Conservation (phyloP, 1,140 invertebrate species). For the Tetramorium parvispinum region DNA sequence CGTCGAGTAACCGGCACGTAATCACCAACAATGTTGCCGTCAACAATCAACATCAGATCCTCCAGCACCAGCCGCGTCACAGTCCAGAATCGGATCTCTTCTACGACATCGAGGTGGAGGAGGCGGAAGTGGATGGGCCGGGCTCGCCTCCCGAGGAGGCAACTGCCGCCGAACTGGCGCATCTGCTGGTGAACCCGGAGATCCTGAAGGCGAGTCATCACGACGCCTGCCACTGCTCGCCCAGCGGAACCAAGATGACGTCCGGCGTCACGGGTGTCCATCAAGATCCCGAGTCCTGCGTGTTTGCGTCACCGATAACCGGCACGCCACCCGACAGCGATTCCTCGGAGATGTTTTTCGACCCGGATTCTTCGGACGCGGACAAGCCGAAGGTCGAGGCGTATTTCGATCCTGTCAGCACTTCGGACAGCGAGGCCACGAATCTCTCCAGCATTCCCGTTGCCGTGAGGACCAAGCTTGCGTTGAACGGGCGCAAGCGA, state of each 20-base stretch:
- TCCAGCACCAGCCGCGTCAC: conserved; percentile 83
- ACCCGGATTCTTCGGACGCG: conserved; percentile 83
- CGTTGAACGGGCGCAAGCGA: not conserved
- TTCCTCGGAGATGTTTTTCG: conserved; percentile 86
- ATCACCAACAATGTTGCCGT: conserved; percentile 78
- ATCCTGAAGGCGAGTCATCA: conserved; percentile 67
- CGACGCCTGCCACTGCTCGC: conserved; percentile 71
- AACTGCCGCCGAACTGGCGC: conserved; percentile 77
- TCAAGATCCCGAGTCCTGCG: conserved; percentile 85
- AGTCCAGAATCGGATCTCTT: conserved; percentile 85
- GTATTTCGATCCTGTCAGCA: conserved; percentile 76
- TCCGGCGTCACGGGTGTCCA: conserved; percentile 78
- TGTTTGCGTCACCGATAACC: conserved; percentile 80
- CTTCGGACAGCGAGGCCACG: conserved; percentile 75
- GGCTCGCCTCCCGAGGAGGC: conserved; percentile 89
- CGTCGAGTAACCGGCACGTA: conserved; percentile 48
- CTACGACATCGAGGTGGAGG: conserved; percentile 87
- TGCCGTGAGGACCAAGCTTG: not conserved
- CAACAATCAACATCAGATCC: conserved; percentile 61
- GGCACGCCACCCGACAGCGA: conserved; percentile 82
- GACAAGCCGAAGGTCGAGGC: conserved; percentile 76
- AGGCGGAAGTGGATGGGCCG: conserved; percentile 87
- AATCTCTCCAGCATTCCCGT: conserved; percentile 56
- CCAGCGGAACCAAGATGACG: conserved; percentile 77
- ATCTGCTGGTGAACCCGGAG: conserved; percentile 69